Conservation (phyloP, 2,113 vertebrate genomes). For the Calidris pugnax region DNA sequence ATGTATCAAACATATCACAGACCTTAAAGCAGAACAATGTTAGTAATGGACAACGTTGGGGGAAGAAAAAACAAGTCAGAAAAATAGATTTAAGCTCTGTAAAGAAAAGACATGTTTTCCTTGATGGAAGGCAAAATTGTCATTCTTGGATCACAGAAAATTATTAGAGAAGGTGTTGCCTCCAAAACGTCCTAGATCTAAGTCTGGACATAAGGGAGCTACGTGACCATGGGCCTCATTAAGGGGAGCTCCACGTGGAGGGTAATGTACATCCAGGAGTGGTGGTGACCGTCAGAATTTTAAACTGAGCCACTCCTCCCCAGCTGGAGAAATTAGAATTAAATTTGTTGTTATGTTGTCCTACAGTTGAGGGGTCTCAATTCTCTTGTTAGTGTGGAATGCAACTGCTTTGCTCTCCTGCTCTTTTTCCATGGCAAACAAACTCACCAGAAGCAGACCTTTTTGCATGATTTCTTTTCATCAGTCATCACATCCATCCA, state of each 20-base stretch:
- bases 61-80: background rate
- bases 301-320: background rate
- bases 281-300: background rate
- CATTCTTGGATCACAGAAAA: background rate
- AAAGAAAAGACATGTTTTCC: background rate
- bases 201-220: background rate
- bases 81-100: background rate
- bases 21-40: background rate
- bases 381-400: background rate
- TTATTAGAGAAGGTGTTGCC: background rate
- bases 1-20: background rate
- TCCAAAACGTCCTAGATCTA: background rate
- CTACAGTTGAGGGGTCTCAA: background rate
- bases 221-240: background rate
- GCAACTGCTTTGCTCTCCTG: background rate
- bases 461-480: constrained; percentile 36
- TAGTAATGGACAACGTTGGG: background rate
- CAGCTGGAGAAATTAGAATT: background rate
- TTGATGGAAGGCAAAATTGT: background rate
- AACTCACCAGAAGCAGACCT: background rate
- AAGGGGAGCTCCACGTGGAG: background rate
- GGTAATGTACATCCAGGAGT: background rate
- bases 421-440: background rate
- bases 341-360: background rate
- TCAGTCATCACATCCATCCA: constrained; percentile 53